These are phyloP conservation scores for Mesoligia furuncula DNA, from an alignment of 2,888 invertebrate genomes.

Conservation along the genomic window DNA sequence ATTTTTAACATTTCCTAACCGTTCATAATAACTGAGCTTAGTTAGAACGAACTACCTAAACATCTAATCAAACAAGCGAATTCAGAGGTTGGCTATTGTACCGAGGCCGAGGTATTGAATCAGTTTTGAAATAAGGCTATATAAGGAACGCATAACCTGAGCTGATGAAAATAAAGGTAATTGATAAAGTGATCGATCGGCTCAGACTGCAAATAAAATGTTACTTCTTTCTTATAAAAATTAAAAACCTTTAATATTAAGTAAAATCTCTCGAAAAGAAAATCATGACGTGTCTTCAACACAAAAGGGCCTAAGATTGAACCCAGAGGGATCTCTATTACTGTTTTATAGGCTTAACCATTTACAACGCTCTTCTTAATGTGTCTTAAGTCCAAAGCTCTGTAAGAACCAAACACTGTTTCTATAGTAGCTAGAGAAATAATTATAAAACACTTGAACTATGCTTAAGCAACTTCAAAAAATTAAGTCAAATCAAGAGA, in stretches of 20 bases:
- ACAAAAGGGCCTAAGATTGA: background rate
- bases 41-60: constrained; percentile 16
- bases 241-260: no score
- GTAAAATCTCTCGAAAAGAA: background rate
- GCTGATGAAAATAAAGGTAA: background rate
- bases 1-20: constrained; percentile 14
- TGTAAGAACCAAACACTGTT: background rate
- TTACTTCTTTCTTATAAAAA: background rate
- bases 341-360: background rate
- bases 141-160: background rate
- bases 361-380: background rate
- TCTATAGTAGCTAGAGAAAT: background rate
- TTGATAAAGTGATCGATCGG: background rate
- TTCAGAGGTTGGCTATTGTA: background rate
- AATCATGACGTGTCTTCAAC: background rate
- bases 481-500: background rate
- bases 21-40: constrained; percentile 15
- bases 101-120: background rate
- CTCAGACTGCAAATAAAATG: background rate
- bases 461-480: background rate
- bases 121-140: background rate
- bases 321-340: background rate
- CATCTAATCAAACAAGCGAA: constrained; percentile 22
- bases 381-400: background rate
- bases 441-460: no score